These are phyloP conservation scores for Schizopygopsis malacanthus DNA, from an alignment of 2,797 vertebrate species.

Conservation along the genomic window DNA sequence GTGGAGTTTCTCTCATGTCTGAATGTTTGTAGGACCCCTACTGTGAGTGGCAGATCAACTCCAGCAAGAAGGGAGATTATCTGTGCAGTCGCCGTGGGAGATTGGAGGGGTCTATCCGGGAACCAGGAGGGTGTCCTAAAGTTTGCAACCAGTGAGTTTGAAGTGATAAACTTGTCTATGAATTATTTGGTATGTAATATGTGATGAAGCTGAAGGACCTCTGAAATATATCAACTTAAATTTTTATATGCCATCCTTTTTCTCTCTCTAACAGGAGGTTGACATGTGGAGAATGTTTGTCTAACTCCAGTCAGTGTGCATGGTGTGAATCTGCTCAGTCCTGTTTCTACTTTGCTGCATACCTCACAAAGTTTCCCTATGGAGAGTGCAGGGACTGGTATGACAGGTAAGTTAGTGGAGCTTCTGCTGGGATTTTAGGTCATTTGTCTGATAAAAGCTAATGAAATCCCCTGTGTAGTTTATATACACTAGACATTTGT, in stretches of 20 bases:
- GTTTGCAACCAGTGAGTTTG: conserved; percentile 89
- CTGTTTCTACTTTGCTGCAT: conserved; percentile 93
- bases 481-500: not conserved
- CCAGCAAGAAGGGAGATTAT: conserved; percentile 89
- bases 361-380: conserved; percentile 91
- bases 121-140: conserved; percentile 81
- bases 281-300: conserved; percentile 88
- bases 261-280: conserved; percentile 76
- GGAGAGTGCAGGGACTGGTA: conserved; percentile 95
- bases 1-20: conserved; percentile 27
- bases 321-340: conserved; percentile 93
- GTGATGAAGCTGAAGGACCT: not conserved
- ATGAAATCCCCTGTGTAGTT: not conserved
- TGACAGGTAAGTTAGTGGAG: conserved; percentile 80
- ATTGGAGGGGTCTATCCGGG: conserved; percentile 84
- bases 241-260: not conserved
- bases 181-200: conserved; percentile 23
- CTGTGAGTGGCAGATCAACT: conserved; percentile 92
- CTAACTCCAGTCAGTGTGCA: conserved; percentile 94
- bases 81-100: conserved; percentile 88
- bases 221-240: not conserved
- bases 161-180: conserved; percentile 23
- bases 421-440: not conserved
- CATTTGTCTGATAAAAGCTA: not conserved
- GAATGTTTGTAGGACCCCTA: conserved; percentile 80